Percentiles rank a stretch among this genome's conserved stretches.
Evolutionary conservation across 2,797 vertebrate species (phyloP).

Genomic region (Echiichthys vipera): DNA sequence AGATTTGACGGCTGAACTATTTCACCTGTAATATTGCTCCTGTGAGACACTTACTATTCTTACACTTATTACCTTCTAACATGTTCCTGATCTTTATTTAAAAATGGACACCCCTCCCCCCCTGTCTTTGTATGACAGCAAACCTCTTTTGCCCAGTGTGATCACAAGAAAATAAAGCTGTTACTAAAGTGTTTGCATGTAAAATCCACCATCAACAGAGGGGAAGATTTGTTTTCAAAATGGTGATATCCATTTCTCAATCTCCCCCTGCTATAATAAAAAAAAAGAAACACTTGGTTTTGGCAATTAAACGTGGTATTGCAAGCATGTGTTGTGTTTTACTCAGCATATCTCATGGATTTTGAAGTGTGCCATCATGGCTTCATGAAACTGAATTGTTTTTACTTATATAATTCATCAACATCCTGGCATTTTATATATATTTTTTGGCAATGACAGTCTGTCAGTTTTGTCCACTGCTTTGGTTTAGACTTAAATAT

Average conservation of each 20-base stretch:
- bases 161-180: conserved; percentile 12
- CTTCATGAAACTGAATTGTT: neutral
- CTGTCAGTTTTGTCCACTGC: rapidly evolving
- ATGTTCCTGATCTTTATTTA: conserved; percentile 31
- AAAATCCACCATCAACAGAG: neutral
- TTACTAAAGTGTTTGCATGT: conserved; percentile 21
- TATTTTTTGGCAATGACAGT: neutral
- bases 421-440: too few relatives aligned
- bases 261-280: neutral
- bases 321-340: conserved; percentile 6
- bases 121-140: neutral
- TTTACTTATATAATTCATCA: neutral
- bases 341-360: neutral
- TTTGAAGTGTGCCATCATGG: neutral
- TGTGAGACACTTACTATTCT: neutral
- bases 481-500: neutral
- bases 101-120: neutral
- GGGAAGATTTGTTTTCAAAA: neutral
- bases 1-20: conserved; percentile 1
- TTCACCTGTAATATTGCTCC: conserved; percentile 20
- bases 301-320: conserved; percentile 33
- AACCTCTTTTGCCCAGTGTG: conserved; percentile 7
- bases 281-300: neutral
- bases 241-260: neutral
- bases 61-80: neutral